Conservation (phyloP, 1,140 invertebrate genomes). For the Drosophila sturtevanti region DNA sequence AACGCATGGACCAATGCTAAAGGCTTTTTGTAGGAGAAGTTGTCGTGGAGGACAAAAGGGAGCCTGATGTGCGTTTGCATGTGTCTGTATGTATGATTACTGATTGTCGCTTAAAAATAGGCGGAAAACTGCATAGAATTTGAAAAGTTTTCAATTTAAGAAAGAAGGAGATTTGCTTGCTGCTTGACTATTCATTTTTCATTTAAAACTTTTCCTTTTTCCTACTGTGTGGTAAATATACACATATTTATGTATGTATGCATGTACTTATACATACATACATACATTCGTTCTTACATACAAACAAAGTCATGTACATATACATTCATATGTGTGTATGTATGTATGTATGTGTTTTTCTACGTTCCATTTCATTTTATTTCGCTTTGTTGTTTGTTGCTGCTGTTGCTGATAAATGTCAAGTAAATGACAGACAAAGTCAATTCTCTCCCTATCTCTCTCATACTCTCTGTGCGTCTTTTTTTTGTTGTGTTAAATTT, state of each 20-base stretch:
- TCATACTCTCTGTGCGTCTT: constrained; percentile 5
- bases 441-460: background rate
- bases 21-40: background rate
- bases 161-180: background rate
- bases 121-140: constrained; percentile 56
- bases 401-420: constrained; percentile 47
- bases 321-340: background rate
- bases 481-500: constrained; percentile 1
- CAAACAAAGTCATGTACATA: background rate
- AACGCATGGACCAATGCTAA: constrained; percentile 1
- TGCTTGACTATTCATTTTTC: constrained; percentile 26
- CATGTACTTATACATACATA: background rate
- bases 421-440: constrained; percentile 41
- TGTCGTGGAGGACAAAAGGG: background rate
- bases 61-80: constrained; percentile 11
- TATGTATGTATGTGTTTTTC: constrained; percentile 17
- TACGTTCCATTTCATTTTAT: constrained; percentile 17
- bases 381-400: constrained; percentile 29
- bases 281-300: background rate
- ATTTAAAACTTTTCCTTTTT: constrained; percentile 18
- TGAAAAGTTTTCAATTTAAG: constrained; percentile 32
- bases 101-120: constrained; percentile 54
- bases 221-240: background rate
- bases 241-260: no score
- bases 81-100: constrained; percentile 1